phyloP scores from a whole-genome alignment of 2,888 invertebrate genomes.

The Muscina levida region DNA sequence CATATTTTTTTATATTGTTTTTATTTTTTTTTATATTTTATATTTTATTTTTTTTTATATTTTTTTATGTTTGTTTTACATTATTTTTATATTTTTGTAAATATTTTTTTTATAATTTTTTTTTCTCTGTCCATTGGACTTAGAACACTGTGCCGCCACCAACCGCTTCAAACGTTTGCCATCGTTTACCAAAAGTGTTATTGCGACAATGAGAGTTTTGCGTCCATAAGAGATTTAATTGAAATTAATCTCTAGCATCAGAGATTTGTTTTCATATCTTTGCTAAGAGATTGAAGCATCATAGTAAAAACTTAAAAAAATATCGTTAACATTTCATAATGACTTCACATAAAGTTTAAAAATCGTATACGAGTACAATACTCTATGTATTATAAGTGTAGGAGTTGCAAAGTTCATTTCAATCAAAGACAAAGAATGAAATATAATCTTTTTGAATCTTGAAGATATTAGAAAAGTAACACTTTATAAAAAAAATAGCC shows the following conservation, averaged over 20 bases:
- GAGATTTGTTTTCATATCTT: constrained; percentile 59
- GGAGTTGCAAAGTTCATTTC: neutral
- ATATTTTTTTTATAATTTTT: too few species aligned
- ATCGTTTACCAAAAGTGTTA: constrained; percentile 58
- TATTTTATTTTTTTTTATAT: too few species aligned
- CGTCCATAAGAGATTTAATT: constrained; percentile 63
- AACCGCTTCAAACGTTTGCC: neutral
- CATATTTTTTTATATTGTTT: too few species aligned
- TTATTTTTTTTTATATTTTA: too few species aligned
- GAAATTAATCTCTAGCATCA: constrained; percentile 60
- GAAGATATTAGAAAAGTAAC: neutral
- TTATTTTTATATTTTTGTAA: too few species aligned
- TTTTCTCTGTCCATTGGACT: too few species aligned
- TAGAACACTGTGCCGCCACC: neutral
- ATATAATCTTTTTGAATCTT: neutral
- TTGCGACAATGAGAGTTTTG: too few species aligned
- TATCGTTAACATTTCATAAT: constrained; percentile 41
- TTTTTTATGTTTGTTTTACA: too few species aligned
- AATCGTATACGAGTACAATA: too few species aligned
- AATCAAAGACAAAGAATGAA: neutral
- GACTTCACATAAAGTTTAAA: constrained; percentile 58
- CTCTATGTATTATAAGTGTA: neutral
- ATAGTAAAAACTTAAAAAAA: constrained; percentile 9
- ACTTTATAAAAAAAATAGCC: neutral
- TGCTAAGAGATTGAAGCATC: neutral